phyloP scores from a whole-genome alignment of 2,888 invertebrate genomes.

The Catocala sponsa region DNA sequence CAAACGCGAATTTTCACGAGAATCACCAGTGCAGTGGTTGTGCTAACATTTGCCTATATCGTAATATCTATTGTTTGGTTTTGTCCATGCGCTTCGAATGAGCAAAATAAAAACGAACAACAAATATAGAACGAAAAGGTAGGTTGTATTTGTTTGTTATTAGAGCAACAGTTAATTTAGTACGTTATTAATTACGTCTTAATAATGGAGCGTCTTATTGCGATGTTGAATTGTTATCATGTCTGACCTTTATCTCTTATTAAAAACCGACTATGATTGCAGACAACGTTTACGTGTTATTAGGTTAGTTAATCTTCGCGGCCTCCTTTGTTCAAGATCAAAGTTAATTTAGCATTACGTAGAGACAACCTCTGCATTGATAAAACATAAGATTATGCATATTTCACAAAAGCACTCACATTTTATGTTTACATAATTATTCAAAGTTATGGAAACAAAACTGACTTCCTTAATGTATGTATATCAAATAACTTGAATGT shows the following conservation, averaged over 20 bases:
- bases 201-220: conserved; percentile 31
- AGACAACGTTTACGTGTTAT: conserved; percentile 46
- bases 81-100: conserved; percentile 7
- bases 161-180: not conserved
- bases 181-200: conserved; percentile 28
- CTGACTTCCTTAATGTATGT: not conserved
- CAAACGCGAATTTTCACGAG: conserved; percentile 9
- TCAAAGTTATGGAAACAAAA: not conserved
- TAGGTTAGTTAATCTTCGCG: conserved; percentile 46
- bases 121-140: not conserved
- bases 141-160: conserved; percentile 9
- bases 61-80: conserved; percentile 11
- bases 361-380: conserved; percentile 11
- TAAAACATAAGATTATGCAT: conserved; percentile 9
- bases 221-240: conserved; percentile 39
- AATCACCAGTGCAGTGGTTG: conserved; percentile 3
- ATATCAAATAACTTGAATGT: not conserved
- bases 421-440: not conserved
- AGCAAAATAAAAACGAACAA: conserved; percentile 4
- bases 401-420: not conserved
- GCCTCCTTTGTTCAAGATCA: conserved; percentile 44
- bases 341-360: conserved; percentile 31
- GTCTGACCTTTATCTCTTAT: conserved; percentile 49
- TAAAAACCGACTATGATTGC: conserved; percentile 42
- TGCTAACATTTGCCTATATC: conserved; percentile 16